Conservation (phyloP, 1,140 invertebrate species). For the Brachystomella parvula region DNA sequence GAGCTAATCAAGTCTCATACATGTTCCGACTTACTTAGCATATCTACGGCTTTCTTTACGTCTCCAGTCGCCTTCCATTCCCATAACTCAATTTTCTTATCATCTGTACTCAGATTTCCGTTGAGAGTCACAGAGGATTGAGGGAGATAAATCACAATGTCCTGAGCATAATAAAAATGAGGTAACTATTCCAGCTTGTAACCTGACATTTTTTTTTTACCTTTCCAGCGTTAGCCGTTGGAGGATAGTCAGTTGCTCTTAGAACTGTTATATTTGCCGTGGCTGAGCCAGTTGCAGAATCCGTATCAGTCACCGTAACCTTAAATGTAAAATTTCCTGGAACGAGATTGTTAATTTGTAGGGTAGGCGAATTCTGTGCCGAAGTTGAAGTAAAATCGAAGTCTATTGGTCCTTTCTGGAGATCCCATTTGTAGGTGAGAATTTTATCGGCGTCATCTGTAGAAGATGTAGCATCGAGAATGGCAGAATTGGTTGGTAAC, state of each 20-base stretch:
- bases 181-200: background rate
- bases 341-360: constrained; percentile 69
- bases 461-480: constrained; percentile 69
- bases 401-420: constrained; percentile 74
- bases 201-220: constrained; percentile 5
- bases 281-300: constrained; percentile 75
- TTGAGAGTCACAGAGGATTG: constrained; percentile 80
- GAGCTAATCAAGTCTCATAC: no score
- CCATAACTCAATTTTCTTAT: constrained; percentile 84
- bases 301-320: constrained; percentile 85
- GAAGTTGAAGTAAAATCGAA: constrained; percentile 56
- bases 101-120: constrained; percentile 83
- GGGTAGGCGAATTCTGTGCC: constrained; percentile 67
- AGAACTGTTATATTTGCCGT: constrained; percentile 81
- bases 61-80: constrained; percentile 87
- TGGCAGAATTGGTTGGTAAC: constrained; percentile 73
- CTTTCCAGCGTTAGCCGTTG: constrained; percentile 85
- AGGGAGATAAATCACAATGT: constrained; percentile 81
- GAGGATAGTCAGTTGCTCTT: constrained; percentile 87
- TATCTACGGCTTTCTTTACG: constrained; percentile 80
- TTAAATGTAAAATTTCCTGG: constrained; percentile 90
- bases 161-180: constrained; percentile 39
- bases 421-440: constrained; percentile 81
- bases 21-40: constrained; percentile 55
- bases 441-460: constrained; percentile 70